Evolutionary conservation across 2,888 invertebrate genomes (phyloP), one percentile per base, ranked within the genome.

Genomic region (Microplitis deprimator): DNA sequence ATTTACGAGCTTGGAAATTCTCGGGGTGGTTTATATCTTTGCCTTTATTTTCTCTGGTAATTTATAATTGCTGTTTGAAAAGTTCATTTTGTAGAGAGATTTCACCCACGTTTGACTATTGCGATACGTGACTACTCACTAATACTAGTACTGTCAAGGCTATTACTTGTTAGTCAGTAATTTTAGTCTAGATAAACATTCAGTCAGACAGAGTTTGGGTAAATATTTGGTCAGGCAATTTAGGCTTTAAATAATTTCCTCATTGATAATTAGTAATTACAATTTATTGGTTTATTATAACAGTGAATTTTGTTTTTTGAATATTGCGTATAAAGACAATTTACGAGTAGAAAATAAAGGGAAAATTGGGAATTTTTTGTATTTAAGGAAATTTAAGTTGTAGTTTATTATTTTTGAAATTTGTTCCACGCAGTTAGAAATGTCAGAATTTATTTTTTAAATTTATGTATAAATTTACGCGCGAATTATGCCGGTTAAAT

Each of bases 111-210:
- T 65, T 20, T 5, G 13, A 65, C 65, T 29, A 65, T 29, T 38
- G 13, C 20, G 20, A 38, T 20, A 29, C 38, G 20, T 65, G 20
- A 65, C 65, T 65, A 65, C 65, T 65, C 20, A 65, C 65, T 50
- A 29, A 29, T 29, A 29, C 29, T 29, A 29, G 29, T 29, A 29
- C 29, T 29, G 29, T 29, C 29, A 29, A 62, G n/a, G n/a, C 62
- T 17, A 62, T 7, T n/a, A 62, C 62, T n/a, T 62, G 62, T n/a
- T 62, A 62, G 17, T n/a, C 16, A 17, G 16, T 62, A 62, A 62
- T n/a, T 62, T 62, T 62, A 62, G 62, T 62, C 16, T 29, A 17
- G 62, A 7, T 17, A 62, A 62, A 62, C 17, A 17, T 62, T 62
- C 16, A 62, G 62, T 17, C n/a, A 62, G 62, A 7, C 29, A 29